Conservation (phyloP, 2,888 invertebrate genomes). For the Mechanitis messenoides region DNA sequence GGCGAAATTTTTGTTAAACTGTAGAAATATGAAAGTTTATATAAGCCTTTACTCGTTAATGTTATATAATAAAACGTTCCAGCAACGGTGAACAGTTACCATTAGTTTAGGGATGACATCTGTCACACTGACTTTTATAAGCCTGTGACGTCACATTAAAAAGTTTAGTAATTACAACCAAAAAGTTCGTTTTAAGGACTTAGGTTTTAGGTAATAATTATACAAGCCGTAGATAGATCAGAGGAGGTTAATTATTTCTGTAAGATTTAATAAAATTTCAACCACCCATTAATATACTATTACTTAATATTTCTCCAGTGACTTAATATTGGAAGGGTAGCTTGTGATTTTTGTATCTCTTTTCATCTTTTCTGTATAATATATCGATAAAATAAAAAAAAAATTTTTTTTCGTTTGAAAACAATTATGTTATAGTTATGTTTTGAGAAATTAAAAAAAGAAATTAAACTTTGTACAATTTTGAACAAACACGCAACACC, state of each 20-base stretch:
- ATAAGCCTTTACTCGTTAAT: slow-evolving; percentile 51
- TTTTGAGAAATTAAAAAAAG: too few species aligned
- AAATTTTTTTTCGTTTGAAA: too few species aligned
- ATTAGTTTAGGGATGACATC: slow-evolving; percentile 58
- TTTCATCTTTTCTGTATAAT: slow-evolving; percentile 11
- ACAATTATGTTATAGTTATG: too few species aligned
- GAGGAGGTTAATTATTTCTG: not conserved
- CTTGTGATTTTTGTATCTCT: slow-evolving; percentile 23
- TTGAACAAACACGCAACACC: slow-evolving; percentile 4
- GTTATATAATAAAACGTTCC: slow-evolving; percentile 69
- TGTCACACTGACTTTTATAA: slow-evolving; percentile 13
- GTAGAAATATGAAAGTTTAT: slow-evolving; percentile 14
- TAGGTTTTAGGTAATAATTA: slow-evolving; percentile 62
- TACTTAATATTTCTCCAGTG: slow-evolving; percentile 22
- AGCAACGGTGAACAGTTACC: slow-evolving; percentile 77
- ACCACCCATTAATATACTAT: not conserved
- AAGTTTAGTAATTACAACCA: slow-evolving; percentile 72
- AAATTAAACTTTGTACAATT: not conserved
- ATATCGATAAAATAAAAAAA: not conserved
- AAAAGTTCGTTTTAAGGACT: slow-evolving; percentile 76
- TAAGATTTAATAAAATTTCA: not conserved
- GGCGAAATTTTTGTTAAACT: not conserved
- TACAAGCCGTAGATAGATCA: slow-evolving; percentile 42
- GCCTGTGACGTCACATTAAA: slow-evolving; percentile 45
- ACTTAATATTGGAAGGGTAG: slow-evolving; percentile 26